Base-by-base conservation (phyloP, 1,140 invertebrate species). In the Artemia franciscana region DNA sequence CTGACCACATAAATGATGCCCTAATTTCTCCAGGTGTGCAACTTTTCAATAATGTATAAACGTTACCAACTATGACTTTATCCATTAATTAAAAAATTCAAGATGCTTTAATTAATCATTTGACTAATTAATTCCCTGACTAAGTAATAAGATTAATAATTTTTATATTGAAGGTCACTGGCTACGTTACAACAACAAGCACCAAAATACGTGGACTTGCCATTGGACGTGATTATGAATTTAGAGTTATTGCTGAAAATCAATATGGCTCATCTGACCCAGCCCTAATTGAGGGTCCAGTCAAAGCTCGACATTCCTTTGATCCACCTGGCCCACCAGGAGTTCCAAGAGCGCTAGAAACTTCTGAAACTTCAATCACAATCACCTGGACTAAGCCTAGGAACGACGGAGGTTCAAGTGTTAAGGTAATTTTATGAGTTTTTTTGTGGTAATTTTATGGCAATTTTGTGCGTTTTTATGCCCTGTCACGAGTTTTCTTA, bases 191-290 rank as follows among this genome's bases (percentile, higher is more conserved):
- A 5, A 84, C 88, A 60, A 83, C 90, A 69, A 85, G 88, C 74
- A 79, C 86, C 58, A 81, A 90, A 58, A 86, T 97, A 18, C 82
- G 91, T 58, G 97, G 97, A 72, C 75, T 99, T 25, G 83, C 82
- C 2, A 83, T 95, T 23, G 91, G 91, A 30, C 81, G 81, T 65
- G 84, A 89, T 27, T 98, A 98, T 72, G 93, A 98, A 67, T 98
- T 99, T 81, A 80, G 93, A 63, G 93, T 98, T 2, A 85, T 91
- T 78, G 94, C 94, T 61, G 94, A 98, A 73, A 98, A 98, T 74
- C 83, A 91, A 69, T 92, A 95, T 69, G 95, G 94, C 39, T 82
- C 86, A 62, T 94, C 91, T 25, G 93, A 98, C 66, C 90, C 92
- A 5, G 85, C 85, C 7, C 80, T 79, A 27, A 94, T 91, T 0